Conservation (phyloP, 2,888 invertebrate genomes). For the Amorpha juglandis region DNA sequence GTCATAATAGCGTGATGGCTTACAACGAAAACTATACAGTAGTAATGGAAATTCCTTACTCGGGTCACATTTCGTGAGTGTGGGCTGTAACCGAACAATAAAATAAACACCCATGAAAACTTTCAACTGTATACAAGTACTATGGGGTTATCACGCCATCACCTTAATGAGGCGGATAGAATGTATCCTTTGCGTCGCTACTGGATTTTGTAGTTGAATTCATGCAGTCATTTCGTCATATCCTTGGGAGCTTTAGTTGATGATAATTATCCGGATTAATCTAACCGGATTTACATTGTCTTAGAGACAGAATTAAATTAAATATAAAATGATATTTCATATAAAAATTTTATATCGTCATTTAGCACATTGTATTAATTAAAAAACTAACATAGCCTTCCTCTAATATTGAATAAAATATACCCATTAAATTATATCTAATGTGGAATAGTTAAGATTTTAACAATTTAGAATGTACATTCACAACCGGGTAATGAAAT, state of each 20-base stretch:
- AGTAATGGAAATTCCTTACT: slow-evolving; percentile 11
- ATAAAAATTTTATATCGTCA: no score
- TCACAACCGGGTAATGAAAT: slow-evolving; percentile 26
- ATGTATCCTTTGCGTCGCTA: background rate
- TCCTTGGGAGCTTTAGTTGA: no score
- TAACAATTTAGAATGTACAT: slow-evolving; percentile 25
- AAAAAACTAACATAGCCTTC: background rate
- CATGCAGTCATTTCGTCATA: background rate
- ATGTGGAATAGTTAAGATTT: slow-evolving; percentile 20
- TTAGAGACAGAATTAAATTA: no score
- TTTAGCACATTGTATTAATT: no score
- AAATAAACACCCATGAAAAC: slow-evolving; percentile 14
- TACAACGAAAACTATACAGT: background rate
- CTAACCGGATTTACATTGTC: no score
- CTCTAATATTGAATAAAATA: background rate
- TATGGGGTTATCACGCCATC: background rate
- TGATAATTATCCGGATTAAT: no score
- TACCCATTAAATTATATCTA: background rate
- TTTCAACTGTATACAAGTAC: slow-evolving; percentile 3
- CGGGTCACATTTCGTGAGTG: slow-evolving; percentile 16
- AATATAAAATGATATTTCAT: no score
- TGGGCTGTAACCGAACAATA: slow-evolving; percentile 1
- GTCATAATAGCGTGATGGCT: background rate
- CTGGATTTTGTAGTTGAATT: background rate
- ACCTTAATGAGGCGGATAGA: background rate